Conservation (phyloP, 1,140 invertebrate genomes). For the Cherax quadricarinatus region DNA sequence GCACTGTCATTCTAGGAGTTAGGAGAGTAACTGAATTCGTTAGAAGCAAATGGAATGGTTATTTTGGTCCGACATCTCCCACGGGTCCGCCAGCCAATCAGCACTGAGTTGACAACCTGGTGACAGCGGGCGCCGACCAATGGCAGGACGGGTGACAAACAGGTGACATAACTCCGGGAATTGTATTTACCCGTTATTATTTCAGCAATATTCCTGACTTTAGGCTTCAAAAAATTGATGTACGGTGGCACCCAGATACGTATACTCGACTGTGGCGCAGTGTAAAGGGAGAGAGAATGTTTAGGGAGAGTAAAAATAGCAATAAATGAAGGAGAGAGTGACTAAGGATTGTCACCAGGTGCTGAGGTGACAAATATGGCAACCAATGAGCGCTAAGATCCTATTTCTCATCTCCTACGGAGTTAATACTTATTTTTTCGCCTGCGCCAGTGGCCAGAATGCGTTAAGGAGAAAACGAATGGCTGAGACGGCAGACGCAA, state of each 20-base stretch:
- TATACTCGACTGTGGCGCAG: not conserved
- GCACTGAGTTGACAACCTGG: constrained; percentile 57
- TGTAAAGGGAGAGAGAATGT: no score
- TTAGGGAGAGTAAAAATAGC: no score
- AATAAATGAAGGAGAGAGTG: constrained; percentile 4
- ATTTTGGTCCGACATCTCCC: constrained; percentile 11
- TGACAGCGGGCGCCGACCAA: constrained; percentile 57
- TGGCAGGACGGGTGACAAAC: constrained; percentile 54
- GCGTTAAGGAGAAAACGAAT: constrained; percentile 55
- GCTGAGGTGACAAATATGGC: constrained; percentile 56
- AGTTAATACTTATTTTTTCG: constrained; percentile 51
- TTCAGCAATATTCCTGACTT: not conserved
- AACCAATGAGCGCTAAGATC: constrained; percentile 44
- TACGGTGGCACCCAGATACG: not conserved
- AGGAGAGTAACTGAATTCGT: not conserved
- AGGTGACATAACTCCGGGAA: constrained; percentile 57
- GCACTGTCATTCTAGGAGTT: not conserved
- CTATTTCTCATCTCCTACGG: not conserved
- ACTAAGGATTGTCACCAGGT: constrained; percentile 62
- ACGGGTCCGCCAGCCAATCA: constrained; percentile 53
- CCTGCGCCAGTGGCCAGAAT: constrained; percentile 10
- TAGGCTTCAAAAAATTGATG: no score
- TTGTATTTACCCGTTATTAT: constrained; percentile 48
- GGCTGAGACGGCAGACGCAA: constrained; percentile 59
- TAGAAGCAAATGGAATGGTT: not conserved